phyloP scores from a whole-genome alignment of 2,797 vertebrate species.

The Premnoplex brunnescens region DNA sequence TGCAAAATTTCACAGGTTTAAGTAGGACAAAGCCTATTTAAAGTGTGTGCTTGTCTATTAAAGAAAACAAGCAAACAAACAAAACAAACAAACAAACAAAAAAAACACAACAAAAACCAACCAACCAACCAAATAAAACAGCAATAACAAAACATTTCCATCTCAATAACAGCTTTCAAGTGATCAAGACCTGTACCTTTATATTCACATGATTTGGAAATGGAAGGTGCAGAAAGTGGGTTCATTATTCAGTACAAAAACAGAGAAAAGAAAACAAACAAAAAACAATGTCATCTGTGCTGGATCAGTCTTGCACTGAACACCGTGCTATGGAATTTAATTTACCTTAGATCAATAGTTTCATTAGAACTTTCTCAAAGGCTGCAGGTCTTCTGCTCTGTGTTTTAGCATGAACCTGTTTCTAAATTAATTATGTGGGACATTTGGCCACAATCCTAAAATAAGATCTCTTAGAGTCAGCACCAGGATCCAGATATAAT shows the following conservation, averaged over 20 bases:
- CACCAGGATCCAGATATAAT: not conserved
- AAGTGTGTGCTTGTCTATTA: not conserved
- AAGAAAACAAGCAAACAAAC: not conserved
- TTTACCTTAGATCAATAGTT: conserved; percentile 39
- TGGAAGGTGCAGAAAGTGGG: not conserved
- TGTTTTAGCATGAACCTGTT: not conserved
- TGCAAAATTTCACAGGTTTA: not conserved
- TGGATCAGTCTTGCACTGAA: not conserved
- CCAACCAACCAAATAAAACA: not conserved
- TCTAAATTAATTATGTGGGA: not conserved
- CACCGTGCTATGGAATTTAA: not conserved
- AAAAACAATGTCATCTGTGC: not conserved
- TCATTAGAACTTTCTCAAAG: conserved; percentile 19
- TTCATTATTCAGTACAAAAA: not conserved
- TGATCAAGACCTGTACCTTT: not conserved
- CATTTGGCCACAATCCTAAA: not conserved
- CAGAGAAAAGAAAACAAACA: too few species aligned
- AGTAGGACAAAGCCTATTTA: not conserved
- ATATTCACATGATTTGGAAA: not conserved
- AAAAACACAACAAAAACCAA: too few species aligned
- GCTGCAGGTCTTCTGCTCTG: not conserved
- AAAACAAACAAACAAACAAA: too few species aligned
- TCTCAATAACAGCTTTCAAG: not conserved
- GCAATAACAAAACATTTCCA: not conserved
- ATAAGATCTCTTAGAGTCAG: not conserved